Percentiles rank a stretch among this genome's conserved stretches.
Evolutionary conservation across 1,140 invertebrate genomes (phyloP).

Genomic region (Mycetomoellerius zeteki): DNA sequence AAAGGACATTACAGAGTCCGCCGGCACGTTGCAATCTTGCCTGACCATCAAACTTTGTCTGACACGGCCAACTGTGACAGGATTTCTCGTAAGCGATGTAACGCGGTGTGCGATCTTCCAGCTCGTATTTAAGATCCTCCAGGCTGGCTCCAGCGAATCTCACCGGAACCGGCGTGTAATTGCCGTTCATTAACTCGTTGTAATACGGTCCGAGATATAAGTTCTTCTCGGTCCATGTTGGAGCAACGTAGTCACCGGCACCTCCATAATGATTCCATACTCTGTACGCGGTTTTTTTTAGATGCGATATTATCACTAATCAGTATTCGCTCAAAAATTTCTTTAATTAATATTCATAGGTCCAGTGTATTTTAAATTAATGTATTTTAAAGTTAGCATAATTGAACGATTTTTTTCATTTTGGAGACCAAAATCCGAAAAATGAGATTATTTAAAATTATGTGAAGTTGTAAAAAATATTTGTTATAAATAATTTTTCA

Average conservation of each 20-base stretch:
- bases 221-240: conserved; percentile 78
- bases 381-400: too few relatives aligned
- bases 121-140: conserved; percentile 65
- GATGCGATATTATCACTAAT: not conserved
- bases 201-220: conserved; percentile 78
- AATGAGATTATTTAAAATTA: too few relatives aligned
- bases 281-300: conserved; percentile 32
- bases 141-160: conserved; percentile 75
- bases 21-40: conserved; percentile 33
- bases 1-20: conserved; percentile 76
- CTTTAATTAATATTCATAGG: too few relatives aligned
- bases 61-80: conserved; percentile 74
- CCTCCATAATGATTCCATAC: conserved; percentile 75
- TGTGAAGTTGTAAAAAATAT: too few relatives aligned
- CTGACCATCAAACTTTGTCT: not conserved
- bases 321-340: too few relatives aligned
- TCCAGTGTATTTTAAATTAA: too few relatives aligned
- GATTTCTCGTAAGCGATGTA: conserved; percentile 41
- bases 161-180: conserved; percentile 77
- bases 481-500: too few relatives aligned
- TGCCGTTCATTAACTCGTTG: conserved; percentile 74
- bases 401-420: too few relatives aligned
- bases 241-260: conserved; percentile 66
- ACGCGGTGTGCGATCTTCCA: conserved; percentile 53
- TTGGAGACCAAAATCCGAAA: too few relatives aligned